Evolutionary conservation across 2,888 invertebrate species (phyloP), one percentile per base, ranked within the genome.

Genomic region (Pheosia gnoma): DNA sequence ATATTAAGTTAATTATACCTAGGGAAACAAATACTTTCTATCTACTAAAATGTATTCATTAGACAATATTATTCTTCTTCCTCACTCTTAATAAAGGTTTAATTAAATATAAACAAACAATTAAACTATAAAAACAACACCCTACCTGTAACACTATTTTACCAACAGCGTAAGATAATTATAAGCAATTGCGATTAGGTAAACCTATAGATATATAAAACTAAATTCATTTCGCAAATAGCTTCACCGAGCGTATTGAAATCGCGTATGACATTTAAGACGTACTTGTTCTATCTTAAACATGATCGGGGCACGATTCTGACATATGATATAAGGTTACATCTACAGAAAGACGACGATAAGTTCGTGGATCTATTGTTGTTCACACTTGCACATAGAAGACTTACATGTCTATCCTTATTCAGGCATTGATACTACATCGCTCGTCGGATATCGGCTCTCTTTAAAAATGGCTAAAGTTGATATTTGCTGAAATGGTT

Each of bases 251-350:
- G 53, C 53, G 25, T 53, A 53, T 53, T 38, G 53, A 7, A 8
- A 53, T 8, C 53, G 53, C 51, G 1, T 51, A 37, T 53, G 73
- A 74, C 73, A 70, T 72, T 75, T 66, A 59, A 66, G 65, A 60
- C 59, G 61, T 61, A 52, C 54, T 53, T 45, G 61, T 53, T 54
- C 61, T 72, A 66, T 62, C 66, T 51, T 62, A 63, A 57, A 58
- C 63, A 58, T 63, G 62, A 65, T 69, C 59, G 45, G 47, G 67
- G 60, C 75, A 77, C 72, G 72, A 71, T 68, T 74, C 64, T 77
- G 75, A 77, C 75, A 77, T 77, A 74, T 75, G 72, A 77, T 77
- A 71, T 71, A 25, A 76, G 67, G 75, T 77, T 68, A 70, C 63
- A 51, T 61, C 62, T 63, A 49, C 59, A 70, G 57, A 65, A 63